Conservation (phyloP, 2,888 invertebrate genomes). For the Sphaeridia pumilis region DNA sequence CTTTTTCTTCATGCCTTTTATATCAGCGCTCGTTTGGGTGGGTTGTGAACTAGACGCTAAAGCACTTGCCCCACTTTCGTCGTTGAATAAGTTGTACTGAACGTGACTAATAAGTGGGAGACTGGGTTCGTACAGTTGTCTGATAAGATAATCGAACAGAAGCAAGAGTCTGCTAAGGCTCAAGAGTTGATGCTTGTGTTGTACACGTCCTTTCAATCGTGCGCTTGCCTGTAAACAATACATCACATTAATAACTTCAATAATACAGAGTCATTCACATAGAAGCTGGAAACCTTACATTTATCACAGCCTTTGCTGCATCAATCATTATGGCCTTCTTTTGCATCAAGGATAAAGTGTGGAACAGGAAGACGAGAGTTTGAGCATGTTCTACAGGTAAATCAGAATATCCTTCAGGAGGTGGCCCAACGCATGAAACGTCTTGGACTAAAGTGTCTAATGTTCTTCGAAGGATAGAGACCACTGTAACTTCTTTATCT, state of each 20-base stretch:
- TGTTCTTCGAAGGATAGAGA: slow-evolving; percentile 82
- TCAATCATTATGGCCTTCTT: slow-evolving; percentile 80
- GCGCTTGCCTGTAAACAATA: slow-evolving; percentile 20
- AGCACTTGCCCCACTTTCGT: slow-evolving; percentile 39
- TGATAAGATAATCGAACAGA: slow-evolving; percentile 85
- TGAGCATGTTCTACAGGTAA: slow-evolving; percentile 73
- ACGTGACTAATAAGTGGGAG: slow-evolving; percentile 72
- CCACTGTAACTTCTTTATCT: slow-evolving; percentile 78
- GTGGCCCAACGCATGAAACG: slow-evolving; percentile 42
- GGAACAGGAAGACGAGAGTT: slow-evolving; percentile 81
- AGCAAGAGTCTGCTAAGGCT: slow-evolving; percentile 71
- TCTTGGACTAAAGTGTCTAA: slow-evolving; percentile 80
- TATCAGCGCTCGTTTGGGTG: background rate
- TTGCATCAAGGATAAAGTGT: slow-evolving; percentile 88
- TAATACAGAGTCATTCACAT: background rate
- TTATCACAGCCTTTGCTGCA: slow-evolving; percentile 37
- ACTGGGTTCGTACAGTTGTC: slow-evolving; percentile 88
- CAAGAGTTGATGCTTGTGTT: slow-evolving; percentile 51
- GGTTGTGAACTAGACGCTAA: background rate
- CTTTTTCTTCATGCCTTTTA: slow-evolving; percentile 17
- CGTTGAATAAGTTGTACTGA: slow-evolving; percentile 67
- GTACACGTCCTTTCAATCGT: slow-evolving; percentile 21
- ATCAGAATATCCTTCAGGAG: slow-evolving; percentile 24
- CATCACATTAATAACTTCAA: slow-evolving; percentile 3
- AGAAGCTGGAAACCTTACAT: slow-evolving; percentile 18